Evolutionary conservation across 1,140 invertebrate genomes (phyloP).

Genomic region (Drosophila rhopaloa): DNA sequence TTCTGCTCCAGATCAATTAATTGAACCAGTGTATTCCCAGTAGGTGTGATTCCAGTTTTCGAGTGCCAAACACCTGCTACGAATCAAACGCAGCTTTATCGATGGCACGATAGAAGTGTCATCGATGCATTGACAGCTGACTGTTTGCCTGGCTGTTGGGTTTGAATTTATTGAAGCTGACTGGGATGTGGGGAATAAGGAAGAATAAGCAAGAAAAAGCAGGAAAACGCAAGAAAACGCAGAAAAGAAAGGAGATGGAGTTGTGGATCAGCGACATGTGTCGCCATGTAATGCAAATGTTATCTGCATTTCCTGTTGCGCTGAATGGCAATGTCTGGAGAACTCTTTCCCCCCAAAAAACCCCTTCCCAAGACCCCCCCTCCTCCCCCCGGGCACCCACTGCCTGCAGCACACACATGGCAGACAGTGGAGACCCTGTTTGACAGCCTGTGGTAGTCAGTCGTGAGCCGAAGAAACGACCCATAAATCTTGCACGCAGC

Average conservation of each 20-base stretch:
- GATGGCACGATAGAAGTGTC: constrained; percentile 35
- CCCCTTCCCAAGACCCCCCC: not conserved
- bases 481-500: constrained; percentile 9
- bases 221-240: not conserved
- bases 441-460: constrained; percentile 43
- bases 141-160: constrained; percentile 37
- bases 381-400: constrained; percentile 1
- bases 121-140: constrained; percentile 54
- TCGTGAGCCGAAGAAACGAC: constrained; percentile 6
- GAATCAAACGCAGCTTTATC: constrained; percentile 19
- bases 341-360: not conserved
- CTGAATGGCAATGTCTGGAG: constrained; percentile 50
- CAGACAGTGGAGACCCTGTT: constrained; percentile 26
- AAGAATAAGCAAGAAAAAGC: not conserved
- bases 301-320: constrained; percentile 77
- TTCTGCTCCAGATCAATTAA: constrained; percentile 5
- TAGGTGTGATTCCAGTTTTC: constrained; percentile 12
- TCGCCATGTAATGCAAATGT: constrained; percentile 66
- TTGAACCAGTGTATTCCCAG: constrained; percentile 1
- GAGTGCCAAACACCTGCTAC: constrained; percentile 16
- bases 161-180: constrained; percentile 47
- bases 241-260: not conserved
- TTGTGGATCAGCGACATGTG: constrained; percentile 51
- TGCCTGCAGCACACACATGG: constrained; percentile 50
- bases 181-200: not conserved